These are phyloP conservation scores for Pantelozetes paolii DNA, from an alignment of 2,888 invertebrate species.

Conservation along the genomic window DNA sequence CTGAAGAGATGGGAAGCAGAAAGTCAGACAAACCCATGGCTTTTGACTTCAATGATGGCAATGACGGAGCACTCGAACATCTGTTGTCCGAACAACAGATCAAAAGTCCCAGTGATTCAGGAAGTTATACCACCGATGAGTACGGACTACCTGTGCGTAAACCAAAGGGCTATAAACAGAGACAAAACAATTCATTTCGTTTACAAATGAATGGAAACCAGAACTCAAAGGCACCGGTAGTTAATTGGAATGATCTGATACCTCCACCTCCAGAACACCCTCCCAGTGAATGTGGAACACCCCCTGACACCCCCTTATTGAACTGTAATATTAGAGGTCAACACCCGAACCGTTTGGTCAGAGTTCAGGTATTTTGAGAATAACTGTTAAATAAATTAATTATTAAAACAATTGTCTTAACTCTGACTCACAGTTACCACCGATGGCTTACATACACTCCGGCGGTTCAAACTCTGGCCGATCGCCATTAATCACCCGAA, in stretches of 20 bases:
- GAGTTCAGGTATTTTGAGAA: constrained; percentile 25
- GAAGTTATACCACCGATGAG: constrained; percentile 49
- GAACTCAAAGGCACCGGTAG: constrained; percentile 50
- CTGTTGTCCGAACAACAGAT: constrained; percentile 44
- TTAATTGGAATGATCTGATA: constrained; percentile 52
- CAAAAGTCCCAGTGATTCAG: constrained; percentile 49
- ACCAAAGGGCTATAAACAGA: constrained; percentile 11
- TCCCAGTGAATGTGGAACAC: constrained; percentile 52
- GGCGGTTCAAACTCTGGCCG: constrained; percentile 32
- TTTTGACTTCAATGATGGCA: constrained; percentile 40
- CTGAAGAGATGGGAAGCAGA: constrained; percentile 50
- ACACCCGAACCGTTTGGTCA: constrained; percentile 13
- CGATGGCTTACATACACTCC: constrained; percentile 33
- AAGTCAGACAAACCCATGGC: constrained; percentile 46
- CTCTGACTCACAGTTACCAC: constrained; percentile 1
- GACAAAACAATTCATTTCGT: constrained; percentile 43
- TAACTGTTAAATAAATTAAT: neutral
- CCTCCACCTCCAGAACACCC: constrained; percentile 55
- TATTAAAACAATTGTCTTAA: neutral
- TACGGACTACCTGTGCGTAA: constrained; percentile 47
- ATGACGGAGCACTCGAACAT: constrained; percentile 44
- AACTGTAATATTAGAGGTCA: constrained; percentile 27
- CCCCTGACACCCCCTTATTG: constrained; percentile 48
- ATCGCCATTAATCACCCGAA: constrained; percentile 44
- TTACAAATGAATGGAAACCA: constrained; percentile 29